These are phyloP conservation scores for Eupithecia insigniata DNA, from an alignment of 2,888 invertebrate genomes.

Conservation along the genomic window DNA sequence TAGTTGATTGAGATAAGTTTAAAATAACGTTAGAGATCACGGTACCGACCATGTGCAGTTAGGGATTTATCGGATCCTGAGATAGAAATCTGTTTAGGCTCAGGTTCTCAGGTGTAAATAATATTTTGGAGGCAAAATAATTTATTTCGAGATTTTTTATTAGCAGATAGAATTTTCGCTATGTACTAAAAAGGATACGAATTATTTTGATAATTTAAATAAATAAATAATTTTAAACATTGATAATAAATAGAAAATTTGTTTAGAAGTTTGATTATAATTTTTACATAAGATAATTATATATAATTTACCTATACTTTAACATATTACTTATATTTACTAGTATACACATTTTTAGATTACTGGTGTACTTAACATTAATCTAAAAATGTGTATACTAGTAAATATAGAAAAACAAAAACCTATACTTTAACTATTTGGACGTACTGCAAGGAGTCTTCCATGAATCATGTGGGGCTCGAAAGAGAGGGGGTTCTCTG, in stretches of 20 bases:
- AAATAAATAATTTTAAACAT: background rate
- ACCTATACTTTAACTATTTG: too few species aligned
- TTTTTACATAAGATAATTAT: too few species aligned
- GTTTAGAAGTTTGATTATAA: too few species aligned
- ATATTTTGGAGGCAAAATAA: background rate
- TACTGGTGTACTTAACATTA: too few species aligned
- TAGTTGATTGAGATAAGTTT: background rate
- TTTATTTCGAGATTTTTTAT: background rate
- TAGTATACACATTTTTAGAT: too few species aligned
- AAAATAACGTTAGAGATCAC: background rate
- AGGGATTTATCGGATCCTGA: slow-evolving; percentile 2
- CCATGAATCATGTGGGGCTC: too few species aligned
- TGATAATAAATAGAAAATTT: background rate
- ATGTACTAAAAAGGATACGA: background rate
- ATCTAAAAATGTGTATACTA: too few species aligned
- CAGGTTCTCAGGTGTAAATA: slow-evolving; percentile 14
- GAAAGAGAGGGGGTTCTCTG: too few species aligned
- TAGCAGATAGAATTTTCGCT: background rate
- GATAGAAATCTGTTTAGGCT: slow-evolving; percentile 18
- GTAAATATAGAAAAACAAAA: too few species aligned
- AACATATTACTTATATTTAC: too few species aligned
- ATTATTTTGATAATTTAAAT: background rate
- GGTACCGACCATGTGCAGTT: background rate
- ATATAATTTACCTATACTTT: too few species aligned
- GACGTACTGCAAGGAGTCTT: too few species aligned